Evolutionary conservation across 2,113 vertebrate genomes (phyloP), one percentile per base, ranked within the genome.

Genomic region (Blennius ocellaris): DNA sequence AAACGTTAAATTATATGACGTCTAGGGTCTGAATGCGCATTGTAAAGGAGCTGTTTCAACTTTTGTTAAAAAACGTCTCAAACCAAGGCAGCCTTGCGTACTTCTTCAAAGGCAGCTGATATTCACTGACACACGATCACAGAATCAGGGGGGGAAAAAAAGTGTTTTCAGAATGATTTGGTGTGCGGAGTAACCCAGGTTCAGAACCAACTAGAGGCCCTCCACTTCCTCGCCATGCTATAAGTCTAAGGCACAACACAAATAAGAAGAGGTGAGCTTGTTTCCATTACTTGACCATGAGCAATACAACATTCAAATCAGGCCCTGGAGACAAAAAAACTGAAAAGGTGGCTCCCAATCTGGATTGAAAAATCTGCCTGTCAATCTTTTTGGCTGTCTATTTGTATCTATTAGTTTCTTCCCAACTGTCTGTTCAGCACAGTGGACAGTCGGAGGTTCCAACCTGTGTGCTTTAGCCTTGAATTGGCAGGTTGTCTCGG

Each of bases 401-500:
- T 37, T 51, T 69, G 15, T 30, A 16, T 39, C 30, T 52, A 14
- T 43, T 16, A 1, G 3, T 50, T 54, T 59, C 21, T 0, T 1
- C 15, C 11, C 3, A 5, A 7, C 36, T 56, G 21, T 38, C 12
- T 12, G 39, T n/a, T 15, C 17, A 38, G 15, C 30, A 16, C 38
- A 11, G 52, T 37, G 6, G 39, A 51, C 15, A 61, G 52, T 55
- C 11, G 53, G 11, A 21, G 21, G 40, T 57, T 58, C 52, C 37
- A 66, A 15, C 11, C 10, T 16, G 11, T 47, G 47, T 30, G 5
- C 45, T 59, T 48, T 43, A 60, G 17, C 21, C 15, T 39, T 73
- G 40, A 73, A 58, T 17, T 44, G 58, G 40, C 8, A 53, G 17
- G 14, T 48, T 47, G 21, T 74, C 39, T 11, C 16, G 11, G 38